These are phyloP conservation scores for Macrotrachela quadricornifera DNA, from an alignment of 1,140 invertebrate genomes.

Conservation along the genomic window DNA sequence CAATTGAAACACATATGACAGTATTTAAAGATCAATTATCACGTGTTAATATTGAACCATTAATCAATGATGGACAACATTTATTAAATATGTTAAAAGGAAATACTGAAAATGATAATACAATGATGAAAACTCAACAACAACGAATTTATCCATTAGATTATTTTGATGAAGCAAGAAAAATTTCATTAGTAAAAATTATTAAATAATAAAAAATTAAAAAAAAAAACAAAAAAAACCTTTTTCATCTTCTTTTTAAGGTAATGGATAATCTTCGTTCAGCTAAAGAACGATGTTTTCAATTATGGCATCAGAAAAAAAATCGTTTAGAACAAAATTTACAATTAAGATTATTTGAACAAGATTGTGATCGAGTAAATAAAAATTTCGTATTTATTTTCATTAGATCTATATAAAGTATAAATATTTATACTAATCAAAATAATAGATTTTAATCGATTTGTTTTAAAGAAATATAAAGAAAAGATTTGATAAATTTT, in stretches of 20 bases:
- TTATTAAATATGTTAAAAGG: neutral
- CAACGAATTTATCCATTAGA: neutral
- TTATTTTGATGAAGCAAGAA: constrained; percentile 4
- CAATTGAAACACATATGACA: constrained; percentile 1
- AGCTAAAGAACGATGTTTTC: constrained; percentile 64
- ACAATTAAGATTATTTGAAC: constrained; percentile 76
- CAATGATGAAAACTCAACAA: neutral
- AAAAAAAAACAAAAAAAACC: constrained; percentile 4
- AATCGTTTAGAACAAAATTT: constrained; percentile 79
- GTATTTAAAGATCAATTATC: neutral
- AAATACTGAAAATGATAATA: neutral
- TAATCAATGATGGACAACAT: constrained; percentile 1
- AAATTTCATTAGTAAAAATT: neutral
- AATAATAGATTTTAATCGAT: no score
- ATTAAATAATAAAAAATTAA: neutral
- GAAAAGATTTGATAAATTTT: no score
- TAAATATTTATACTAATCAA: no score
- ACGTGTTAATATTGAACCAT: constrained; percentile 3
- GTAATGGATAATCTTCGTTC: constrained; percentile 59
- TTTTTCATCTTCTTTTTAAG: constrained; percentile 14
- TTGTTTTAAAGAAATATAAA: no score
- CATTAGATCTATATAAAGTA: no score
- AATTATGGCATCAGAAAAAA: constrained; percentile 52
- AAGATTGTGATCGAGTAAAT: constrained; percentile 76
- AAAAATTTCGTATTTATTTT: no score